Conservation (phyloP, 1,140 invertebrate species). For the Cydia splendana region DNA sequence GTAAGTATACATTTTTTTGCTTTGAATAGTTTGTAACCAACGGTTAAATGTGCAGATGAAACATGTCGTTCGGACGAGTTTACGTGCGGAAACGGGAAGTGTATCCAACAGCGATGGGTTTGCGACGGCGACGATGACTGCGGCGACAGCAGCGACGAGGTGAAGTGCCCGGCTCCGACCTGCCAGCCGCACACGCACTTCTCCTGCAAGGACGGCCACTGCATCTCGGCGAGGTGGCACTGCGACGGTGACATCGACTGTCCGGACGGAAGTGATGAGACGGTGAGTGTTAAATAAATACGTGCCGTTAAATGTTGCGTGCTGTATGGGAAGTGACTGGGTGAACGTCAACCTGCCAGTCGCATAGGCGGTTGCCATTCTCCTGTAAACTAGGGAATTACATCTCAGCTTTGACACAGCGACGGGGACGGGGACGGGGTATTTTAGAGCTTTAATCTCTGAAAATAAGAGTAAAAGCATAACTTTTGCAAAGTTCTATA, state of each 20-base stretch:
- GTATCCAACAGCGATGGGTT: slow-evolving; percentile 92
- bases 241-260: slow-evolving; percentile 95
- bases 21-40: slow-evolving; percentile 23
- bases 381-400: too few relatives aligned
- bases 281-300: slow-evolving; percentile 72
- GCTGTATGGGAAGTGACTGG: too few relatives aligned
- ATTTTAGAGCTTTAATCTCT: neutral
- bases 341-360: too few relatives aligned
- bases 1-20: slow-evolving; percentile 37
- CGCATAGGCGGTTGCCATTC: too few relatives aligned
- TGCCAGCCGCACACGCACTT: slow-evolving; percentile 86
- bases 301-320: too few relatives aligned
- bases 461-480: slow-evolving; percentile 5
- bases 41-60: slow-evolving; percentile 82
- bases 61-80: slow-evolving; percentile 94
- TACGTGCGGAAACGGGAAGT: slow-evolving; percentile 92
- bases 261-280: slow-evolving; percentile 89
- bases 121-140: slow-evolving; percentile 95
- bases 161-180: slow-evolving; percentile 85
- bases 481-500: slow-evolving; percentile 11
- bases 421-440: neutral
- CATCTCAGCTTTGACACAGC: too few relatives aligned
- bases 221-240: slow-evolving; percentile 87
- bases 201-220: slow-evolving; percentile 84
- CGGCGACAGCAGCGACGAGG: slow-evolving; percentile 90